Evolutionary conservation across 2,113 vertebrate species (phyloP), one percentile per base, ranked within the genome.

Genomic region (Butorides virescens): DNA sequence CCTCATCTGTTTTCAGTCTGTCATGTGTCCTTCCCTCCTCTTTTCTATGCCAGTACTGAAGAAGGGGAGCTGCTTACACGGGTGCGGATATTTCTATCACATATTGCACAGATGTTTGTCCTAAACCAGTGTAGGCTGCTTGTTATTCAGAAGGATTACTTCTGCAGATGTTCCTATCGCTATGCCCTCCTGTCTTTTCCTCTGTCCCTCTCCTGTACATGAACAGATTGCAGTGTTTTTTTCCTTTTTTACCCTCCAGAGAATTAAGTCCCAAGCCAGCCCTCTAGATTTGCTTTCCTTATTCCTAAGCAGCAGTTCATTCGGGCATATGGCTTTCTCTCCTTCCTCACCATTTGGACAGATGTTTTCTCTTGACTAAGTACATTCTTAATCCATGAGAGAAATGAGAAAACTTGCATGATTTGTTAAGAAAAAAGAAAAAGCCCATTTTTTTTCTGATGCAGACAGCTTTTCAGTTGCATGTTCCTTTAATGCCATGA

Each of bases 331-430:
- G 79, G 95, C 55, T 88, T 92, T 44, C 32, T 58, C n/a, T 88
- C 59, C 79, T 67, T 56, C 62, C 86, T 96, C 88, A 16, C 63
- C 5, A 49, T 68, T 74, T 83, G 85, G 82, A 59, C 86, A 93
- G 93, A 93, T 96, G 95, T 90, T 93, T 83, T 92, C 85, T 81
- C 58, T 59, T 71, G 56, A 74, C 68, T 80, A 52, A 66, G 21
- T n/a, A 4, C 68, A 47, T 44, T 63, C 86, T 66, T 81, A 91
- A 86, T 81, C 61, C 76, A 39, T 0, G 0, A 88, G 68, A 90
- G 79, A 80, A 88, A 93, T 61, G 14, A 77, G 82, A 80, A 90
- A 73, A 81, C n/a, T 46, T 74, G 58, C 37, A 71, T 18, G 55
- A 59, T 74, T 76, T 85, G 12, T 74, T 80, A 39, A 63, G 42